A percentile compares a stretch with the other conserved stretches of the same genome.
These are phyloP conservation scores for Nomada lathburiana DNA, from an alignment of 2,888 invertebrate species.

Conservation along the genomic window DNA sequence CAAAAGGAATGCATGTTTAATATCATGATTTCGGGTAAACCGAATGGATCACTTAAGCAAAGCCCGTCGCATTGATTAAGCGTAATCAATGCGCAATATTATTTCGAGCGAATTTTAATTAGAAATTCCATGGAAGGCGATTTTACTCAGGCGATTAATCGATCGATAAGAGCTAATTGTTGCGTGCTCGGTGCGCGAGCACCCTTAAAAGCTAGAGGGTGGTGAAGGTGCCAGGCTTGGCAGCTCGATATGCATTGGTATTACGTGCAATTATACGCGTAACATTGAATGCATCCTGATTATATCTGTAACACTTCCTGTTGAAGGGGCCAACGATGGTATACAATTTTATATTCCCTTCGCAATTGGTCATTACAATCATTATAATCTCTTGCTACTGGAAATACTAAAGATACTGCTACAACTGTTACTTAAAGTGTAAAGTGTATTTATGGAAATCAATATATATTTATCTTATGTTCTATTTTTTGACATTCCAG, in stretches of 20 bases:
- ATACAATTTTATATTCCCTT: not conserved
- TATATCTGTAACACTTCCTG: slow-evolving; percentile 42
- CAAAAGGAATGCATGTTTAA: not conserved
- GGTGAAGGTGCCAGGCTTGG: slow-evolving; percentile 34
- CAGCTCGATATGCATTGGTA: slow-evolving; percentile 52
- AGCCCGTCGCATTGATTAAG: slow-evolving; percentile 62
- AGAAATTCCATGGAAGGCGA: slow-evolving; percentile 70
- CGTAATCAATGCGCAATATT: slow-evolving; percentile 70
- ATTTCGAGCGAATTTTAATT: slow-evolving; percentile 75
- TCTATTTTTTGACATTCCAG: too few species aligned
- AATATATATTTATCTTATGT: too few species aligned
- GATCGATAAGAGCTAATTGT: slow-evolving; percentile 75
- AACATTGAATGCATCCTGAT: slow-evolving; percentile 56
- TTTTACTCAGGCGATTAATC: slow-evolving; percentile 69
- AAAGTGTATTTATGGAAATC: too few species aligned
- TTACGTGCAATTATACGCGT: slow-evolving; percentile 59
- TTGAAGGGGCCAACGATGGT: not conserved
- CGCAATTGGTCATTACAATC: not conserved
- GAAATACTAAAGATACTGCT: not conserved
- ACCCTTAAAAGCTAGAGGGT: slow-evolving; percentile 44
- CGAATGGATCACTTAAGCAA: not conserved
- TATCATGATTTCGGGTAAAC: slow-evolving; percentile 4
- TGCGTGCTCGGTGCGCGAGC: slow-evolving; percentile 54
- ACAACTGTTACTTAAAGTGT: not conserved
- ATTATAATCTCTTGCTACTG: not conserved